These are phyloP conservation scores for Synergus japonicus DNA, from an alignment of 2,888 invertebrate species.

Conservation along the genomic window DNA sequence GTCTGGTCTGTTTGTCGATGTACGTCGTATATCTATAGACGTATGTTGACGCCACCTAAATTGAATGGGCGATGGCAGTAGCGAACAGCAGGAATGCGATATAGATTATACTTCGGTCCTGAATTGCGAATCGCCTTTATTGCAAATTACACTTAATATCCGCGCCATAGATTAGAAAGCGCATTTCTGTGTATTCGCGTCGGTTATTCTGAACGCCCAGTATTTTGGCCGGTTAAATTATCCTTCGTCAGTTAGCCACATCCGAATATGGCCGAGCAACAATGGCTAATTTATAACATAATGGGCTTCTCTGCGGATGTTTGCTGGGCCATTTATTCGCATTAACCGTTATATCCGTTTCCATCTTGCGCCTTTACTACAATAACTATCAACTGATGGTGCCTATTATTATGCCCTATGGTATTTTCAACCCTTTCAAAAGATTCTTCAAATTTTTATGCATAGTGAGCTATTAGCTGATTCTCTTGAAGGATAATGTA, in stretches of 20 bases:
- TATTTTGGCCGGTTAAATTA: constrained; percentile 68
- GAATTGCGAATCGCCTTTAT: constrained; percentile 41
- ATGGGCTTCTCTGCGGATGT: constrained; percentile 62
- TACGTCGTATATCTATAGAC: background rate
- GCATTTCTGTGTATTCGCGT: constrained; percentile 61
- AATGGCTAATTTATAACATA: constrained; percentile 73
- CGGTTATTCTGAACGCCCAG: constrained; percentile 51
- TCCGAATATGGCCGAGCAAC: constrained; percentile 65
- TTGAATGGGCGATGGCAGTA: constrained; percentile 18
- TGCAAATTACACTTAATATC: constrained; percentile 62
- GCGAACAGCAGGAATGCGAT: constrained; percentile 33
- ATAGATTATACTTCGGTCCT: constrained; percentile 25
- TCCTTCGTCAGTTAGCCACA: constrained; percentile 72
- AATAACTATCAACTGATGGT: constrained; percentile 4
- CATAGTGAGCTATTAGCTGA: background rate
- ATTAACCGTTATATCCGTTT: constrained; percentile 67
- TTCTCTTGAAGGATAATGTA: background rate
- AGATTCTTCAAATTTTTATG: background rate
- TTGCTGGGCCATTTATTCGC: constrained; percentile 69
- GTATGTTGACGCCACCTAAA: constrained; percentile 33
- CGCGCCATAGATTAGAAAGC: constrained; percentile 63
- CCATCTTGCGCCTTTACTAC: constrained; percentile 55
- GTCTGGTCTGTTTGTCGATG: constrained; percentile 18
- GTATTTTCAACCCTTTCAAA: background rate
- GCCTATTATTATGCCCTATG: constrained; percentile 10